A percentile compares a stretch with the other conserved stretches of the same genome.
Evolutionary conservation across 1,140 invertebrate species (phyloP).

Genomic region (Euura lappo): DNA sequence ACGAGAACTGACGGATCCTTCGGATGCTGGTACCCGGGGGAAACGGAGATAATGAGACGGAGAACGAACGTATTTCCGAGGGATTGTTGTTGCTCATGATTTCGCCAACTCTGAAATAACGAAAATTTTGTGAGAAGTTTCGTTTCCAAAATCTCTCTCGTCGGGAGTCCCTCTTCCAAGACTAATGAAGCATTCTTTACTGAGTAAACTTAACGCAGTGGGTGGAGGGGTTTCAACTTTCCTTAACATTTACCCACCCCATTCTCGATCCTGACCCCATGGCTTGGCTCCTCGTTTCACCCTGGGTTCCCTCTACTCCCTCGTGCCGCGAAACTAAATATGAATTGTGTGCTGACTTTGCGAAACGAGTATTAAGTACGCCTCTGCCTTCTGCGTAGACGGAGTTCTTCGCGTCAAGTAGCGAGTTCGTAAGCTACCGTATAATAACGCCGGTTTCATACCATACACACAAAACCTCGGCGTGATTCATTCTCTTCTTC

Average conservation of each 20-base stretch:
- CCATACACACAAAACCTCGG: too few species aligned
- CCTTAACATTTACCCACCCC: constrained; percentile 11
- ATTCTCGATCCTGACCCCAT: constrained; percentile 7
- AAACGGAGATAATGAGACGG: too few species aligned
- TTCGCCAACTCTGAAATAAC: not conserved
- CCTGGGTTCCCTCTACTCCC: constrained; percentile 1
- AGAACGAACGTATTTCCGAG: too few species aligned
- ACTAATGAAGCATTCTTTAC: constrained; percentile 29
- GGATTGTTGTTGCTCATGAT: too few species aligned
- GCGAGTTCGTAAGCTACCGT: too few species aligned
- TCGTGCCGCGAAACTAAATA: constrained; percentile 20
- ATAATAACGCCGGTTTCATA: too few species aligned
- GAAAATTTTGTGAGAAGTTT: not conserved
- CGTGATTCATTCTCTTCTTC: too few species aligned
- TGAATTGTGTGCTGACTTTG: constrained; percentile 31
- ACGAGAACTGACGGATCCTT: too few species aligned
- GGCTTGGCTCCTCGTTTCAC: not conserved
- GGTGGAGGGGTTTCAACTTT: constrained; percentile 14
- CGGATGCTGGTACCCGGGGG: too few species aligned
- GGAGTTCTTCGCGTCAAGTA: not conserved
- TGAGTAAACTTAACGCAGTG: constrained; percentile 22
- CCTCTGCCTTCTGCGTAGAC: not conserved
- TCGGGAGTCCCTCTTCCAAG: not conserved
- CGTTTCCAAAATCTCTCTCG: not conserved
- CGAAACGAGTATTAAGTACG: constrained; percentile 29